Conservation (phyloP, 1,140 invertebrate species). For the Drosophila nebulosa region DNA sequence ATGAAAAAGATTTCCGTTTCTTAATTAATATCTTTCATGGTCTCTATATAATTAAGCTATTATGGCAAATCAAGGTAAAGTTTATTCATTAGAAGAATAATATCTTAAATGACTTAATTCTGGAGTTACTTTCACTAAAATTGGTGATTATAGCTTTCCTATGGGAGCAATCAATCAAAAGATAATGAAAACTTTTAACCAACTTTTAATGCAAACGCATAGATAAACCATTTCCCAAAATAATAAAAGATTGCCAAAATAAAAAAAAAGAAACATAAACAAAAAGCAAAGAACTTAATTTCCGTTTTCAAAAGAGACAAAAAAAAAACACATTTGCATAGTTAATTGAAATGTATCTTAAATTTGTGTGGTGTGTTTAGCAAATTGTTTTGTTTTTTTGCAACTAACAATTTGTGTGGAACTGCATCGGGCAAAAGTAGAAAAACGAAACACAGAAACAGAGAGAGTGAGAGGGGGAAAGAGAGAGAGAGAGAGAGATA, state of each 20-base stretch:
- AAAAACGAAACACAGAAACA: conserved; percentile 22
- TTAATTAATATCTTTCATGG: too few relatives aligned
- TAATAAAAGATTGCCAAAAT: neutral
- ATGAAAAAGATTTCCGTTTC: too few relatives aligned
- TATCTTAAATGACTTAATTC: neutral
- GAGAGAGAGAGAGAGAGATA: neutral
- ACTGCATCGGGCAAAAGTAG: conserved; percentile 52
- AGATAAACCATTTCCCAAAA: conserved; percentile 26
- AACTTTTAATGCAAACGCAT: conserved; percentile 12
- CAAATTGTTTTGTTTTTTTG: conserved; percentile 26
- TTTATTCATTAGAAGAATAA: too few relatives aligned
- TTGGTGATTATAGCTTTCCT: neutral
- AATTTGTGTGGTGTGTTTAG: neutral
- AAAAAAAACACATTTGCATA: conserved; percentile 35
- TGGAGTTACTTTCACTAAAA: neutral
- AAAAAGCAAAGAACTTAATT: conserved; percentile 18
- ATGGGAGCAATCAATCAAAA: neutral
- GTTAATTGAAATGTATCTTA: conserved; percentile 33
- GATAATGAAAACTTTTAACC: neutral
- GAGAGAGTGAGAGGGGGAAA: neutral
- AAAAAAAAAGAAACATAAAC: neutral
- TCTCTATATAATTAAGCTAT: too few relatives aligned
- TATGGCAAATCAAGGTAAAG: too few relatives aligned
- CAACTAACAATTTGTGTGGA: neutral
- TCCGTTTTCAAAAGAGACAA: conserved; percentile 25